A percentile compares a stretch with the other conserved stretches of the same genome.
These are phyloP conservation scores for Cryptotermes secundus DNA, from an alignment of 1,140 invertebrate genomes.

Conservation along the genomic window DNA sequence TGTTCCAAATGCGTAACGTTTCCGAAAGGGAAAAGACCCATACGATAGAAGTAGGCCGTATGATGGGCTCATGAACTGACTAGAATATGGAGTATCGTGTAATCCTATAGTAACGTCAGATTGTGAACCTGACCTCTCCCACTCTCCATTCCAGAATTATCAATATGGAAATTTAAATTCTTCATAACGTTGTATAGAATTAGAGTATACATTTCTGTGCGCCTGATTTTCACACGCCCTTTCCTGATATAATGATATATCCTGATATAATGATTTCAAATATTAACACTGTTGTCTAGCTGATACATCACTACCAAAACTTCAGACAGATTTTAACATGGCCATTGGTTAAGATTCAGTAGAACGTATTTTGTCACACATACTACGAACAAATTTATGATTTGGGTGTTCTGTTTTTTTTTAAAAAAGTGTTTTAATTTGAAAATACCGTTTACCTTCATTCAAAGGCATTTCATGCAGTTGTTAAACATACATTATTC, in stretches of 20 bases:
- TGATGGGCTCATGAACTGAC: neutral
- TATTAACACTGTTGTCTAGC: neutral
- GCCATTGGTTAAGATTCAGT: neutral
- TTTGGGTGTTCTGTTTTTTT: too few relatives aligned
- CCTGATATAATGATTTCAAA: neutral
- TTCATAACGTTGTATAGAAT: neutral
- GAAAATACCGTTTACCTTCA: too few relatives aligned
- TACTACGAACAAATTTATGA: too few relatives aligned
- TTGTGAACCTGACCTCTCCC: neutral
- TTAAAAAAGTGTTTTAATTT: too few relatives aligned
- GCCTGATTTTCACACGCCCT: neutral
- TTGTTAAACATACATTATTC: too few relatives aligned
- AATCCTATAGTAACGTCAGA: neutral
- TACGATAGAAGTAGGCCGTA: neutral
- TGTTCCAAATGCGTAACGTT: neutral
- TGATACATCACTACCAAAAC: neutral
- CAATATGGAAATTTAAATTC: neutral
- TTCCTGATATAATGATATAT: too few relatives aligned
- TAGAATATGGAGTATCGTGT: neutral
- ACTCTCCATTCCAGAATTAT: neutral
- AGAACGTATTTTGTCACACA: neutral
- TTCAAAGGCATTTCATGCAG: too few relatives aligned
- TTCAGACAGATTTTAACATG: neutral
- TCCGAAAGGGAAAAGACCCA: neutral
- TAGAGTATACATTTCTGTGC: too few relatives aligned